These are phyloP conservation scores for Sardinella longiceps DNA, from an alignment of 2,797 vertebrate species.

Conservation along the genomic window DNA sequence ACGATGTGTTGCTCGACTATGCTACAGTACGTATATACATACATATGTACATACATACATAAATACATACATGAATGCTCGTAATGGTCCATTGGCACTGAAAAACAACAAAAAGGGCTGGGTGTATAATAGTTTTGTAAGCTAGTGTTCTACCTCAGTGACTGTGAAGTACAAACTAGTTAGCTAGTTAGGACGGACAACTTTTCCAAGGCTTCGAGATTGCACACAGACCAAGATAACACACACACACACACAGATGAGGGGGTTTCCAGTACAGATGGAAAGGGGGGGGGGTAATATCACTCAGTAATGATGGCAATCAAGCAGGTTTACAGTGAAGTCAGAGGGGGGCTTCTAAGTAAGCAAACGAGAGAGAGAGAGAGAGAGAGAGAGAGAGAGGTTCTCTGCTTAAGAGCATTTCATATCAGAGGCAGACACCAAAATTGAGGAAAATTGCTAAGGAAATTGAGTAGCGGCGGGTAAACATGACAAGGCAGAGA, in stretches of 20 bases:
- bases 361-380: neutral
- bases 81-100: conserved; percentile 18
- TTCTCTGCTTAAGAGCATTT: neutral
- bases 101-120: neutral
- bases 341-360: neutral
- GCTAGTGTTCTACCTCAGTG: conserved; percentile 23
- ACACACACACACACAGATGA: neutral
- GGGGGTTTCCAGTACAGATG: neutral
- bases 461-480: neutral
- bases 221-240: neutral
- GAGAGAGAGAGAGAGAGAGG: no score
- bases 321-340: neutral
- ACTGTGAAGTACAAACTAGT: neutral
- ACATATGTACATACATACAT: conserved; percentile 3
- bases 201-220: neutral
- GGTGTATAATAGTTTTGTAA: neutral
- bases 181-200: neutral
- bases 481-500: neutral
- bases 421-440: neutral
- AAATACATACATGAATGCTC: conserved; percentile 14
- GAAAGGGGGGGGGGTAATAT: neutral
- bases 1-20: conserved; percentile 6
- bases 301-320: neutral
- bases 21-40: conserved; percentile 11
- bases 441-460: neutral